A percentile compares a stretch with the other conserved stretches of the same genome.
Conservation (phyloP, 2,797 vertebrate species). For the Cirrhinus molitorella region DNA sequence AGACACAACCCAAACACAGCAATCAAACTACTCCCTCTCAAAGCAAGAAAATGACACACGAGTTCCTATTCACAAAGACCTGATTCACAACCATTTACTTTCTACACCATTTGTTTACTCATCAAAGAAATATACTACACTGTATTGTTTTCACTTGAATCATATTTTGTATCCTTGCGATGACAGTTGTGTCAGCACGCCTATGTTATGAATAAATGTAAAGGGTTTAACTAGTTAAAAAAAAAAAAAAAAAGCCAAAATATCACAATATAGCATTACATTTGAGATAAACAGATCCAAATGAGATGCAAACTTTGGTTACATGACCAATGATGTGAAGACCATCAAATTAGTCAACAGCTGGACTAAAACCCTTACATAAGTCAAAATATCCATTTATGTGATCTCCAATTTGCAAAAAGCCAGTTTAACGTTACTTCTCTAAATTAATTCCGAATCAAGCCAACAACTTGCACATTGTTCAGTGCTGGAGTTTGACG, state of each 20-base stretch:
- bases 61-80: conserved; percentile 21
- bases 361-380: background rate
- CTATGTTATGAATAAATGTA: background rate
- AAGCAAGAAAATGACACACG: conserved; percentile 34
- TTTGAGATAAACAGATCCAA: background rate
- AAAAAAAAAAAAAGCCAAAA: background rate
- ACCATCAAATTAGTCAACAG: background rate
- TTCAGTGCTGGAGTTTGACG: background rate
- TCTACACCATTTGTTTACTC: background rate
- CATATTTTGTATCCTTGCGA: background rate
- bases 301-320: background rate
- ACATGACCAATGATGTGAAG: background rate
- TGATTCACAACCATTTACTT: conserved; percentile 7
- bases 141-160: background rate
- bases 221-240: background rate
- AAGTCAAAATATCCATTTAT: background rate
- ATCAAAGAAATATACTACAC: background rate
- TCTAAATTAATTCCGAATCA: background rate
- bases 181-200: background rate
- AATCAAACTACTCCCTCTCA: conserved; percentile 31
- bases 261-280: background rate
- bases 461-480: background rate
- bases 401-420: background rate
- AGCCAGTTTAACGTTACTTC: background rate
- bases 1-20: conserved; percentile 14